Conservation (phyloP, 2,888 invertebrate genomes). For the Bibio marci region DNA sequence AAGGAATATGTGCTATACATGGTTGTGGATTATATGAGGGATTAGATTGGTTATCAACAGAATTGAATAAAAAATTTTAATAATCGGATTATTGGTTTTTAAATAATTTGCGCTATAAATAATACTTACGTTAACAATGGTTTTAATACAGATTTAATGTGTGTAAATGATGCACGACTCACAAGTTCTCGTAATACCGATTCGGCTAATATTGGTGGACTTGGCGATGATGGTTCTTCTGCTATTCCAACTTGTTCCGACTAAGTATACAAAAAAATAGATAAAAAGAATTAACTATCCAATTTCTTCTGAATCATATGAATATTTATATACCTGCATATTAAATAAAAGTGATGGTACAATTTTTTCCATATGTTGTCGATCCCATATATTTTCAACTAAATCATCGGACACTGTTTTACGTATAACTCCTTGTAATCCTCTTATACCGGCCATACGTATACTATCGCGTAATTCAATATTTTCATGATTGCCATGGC, state of each 20-base stretch:
- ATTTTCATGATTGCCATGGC: conserved; percentile 73
- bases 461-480: conserved; percentile 59
- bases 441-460: conserved; percentile 84
- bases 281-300: background rate
- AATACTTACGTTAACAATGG: conserved; percentile 67
- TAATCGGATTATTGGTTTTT: background rate
- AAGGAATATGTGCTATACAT: conserved; percentile 95
- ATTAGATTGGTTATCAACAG: conserved; percentile 98
- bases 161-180: conserved; percentile 87
- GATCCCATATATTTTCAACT: conserved; percentile 98
- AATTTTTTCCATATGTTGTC: conserved; percentile 98
- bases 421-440: conserved; percentile 85
- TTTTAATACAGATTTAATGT: conserved; percentile 73
- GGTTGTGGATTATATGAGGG: conserved; percentile 99
- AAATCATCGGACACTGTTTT: conserved; percentile 97
- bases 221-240: conserved; percentile 30
- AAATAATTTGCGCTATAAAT: background rate
- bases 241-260: conserved; percentile 11
- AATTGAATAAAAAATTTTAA: conserved; percentile 65
- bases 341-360: conserved; percentile 95
- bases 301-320: conserved; percentile 10
- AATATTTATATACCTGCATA: conserved; percentile 65
- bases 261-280: conserved; percentile 2
- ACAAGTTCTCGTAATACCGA: conserved; percentile 89
- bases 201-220: conserved; percentile 75